Conservation (phyloP, 2,888 invertebrate genomes). For the Beris morrisii region DNA sequence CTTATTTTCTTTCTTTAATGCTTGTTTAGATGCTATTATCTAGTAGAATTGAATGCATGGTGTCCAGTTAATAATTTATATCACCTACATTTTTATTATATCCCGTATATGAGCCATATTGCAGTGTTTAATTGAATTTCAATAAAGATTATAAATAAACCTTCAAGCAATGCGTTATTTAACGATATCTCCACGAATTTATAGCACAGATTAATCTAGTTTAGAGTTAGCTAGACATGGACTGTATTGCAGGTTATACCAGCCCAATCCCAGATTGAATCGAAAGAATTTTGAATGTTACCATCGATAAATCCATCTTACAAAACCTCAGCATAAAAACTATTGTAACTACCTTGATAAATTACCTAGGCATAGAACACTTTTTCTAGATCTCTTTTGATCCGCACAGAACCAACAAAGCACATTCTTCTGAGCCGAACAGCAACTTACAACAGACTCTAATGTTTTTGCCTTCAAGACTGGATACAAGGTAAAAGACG, state of each 20-base stretch:
- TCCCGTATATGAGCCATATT: too few species aligned
- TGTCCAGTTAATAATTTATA: too few species aligned
- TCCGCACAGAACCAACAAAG: slow-evolving; percentile 21
- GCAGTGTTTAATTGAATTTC: too few species aligned
- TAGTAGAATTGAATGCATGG: too few species aligned
- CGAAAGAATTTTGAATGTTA: slow-evolving; percentile 1
- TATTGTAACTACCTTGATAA: slow-evolving; percentile 32
- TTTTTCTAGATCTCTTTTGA: slow-evolving; percentile 11
- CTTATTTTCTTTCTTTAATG: too few species aligned
- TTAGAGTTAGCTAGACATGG: too few species aligned
- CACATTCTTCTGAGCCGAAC: slow-evolving; percentile 23
- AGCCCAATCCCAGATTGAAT: slow-evolving; percentile 24
- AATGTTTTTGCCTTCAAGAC: slow-evolving; percentile 23
- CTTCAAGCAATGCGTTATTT: too few species aligned
- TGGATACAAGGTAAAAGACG: background rate
- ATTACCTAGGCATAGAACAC: slow-evolving; percentile 16
- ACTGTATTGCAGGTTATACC: background rate
- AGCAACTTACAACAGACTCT: slow-evolving; percentile 21
- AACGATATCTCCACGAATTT: too few species aligned
- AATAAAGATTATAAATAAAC: too few species aligned
- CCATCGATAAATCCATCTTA: slow-evolving; percentile 1
- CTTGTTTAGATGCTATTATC: too few species aligned
- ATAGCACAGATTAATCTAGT: too few species aligned
- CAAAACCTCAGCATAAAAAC: slow-evolving; percentile 25
- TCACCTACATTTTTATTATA: too few species aligned